Conservation (phyloP, 2,113 vertebrate species). For the Syrrhaptes paradoxus region DNA sequence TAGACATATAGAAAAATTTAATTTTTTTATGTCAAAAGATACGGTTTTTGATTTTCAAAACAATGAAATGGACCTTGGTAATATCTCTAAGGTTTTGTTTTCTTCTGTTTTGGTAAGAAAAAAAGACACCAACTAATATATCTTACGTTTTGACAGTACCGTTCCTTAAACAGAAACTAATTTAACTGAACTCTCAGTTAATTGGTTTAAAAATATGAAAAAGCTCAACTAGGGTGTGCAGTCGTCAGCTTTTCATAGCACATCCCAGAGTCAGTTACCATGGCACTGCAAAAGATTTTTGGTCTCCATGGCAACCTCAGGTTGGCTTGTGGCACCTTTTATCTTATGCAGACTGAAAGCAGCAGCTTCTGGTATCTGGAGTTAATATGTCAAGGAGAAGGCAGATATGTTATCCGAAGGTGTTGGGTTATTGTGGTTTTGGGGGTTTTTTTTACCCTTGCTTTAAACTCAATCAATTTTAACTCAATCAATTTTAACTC, state of each 20-base stretch:
- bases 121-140: neutral
- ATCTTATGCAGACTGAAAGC: slow-evolving; percentile 37
- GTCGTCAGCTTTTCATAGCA: slow-evolving; percentile 68
- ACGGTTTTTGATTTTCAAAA: neutral
- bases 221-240: slow-evolving; percentile 65
- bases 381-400: slow-evolving; percentile 2
- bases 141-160: neutral
- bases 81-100: neutral
- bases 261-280: slow-evolving; percentile 83
- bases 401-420: neutral
- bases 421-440: neutral
- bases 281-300: slow-evolving; percentile 78
- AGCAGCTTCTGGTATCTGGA: slow-evolving; percentile 45
- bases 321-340: slow-evolving; percentile 65
- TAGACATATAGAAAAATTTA: neutral
- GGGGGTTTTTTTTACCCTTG: neutral
- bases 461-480: neutral
- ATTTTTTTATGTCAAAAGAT: neutral
- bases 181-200: slow-evolving; percentile 58
- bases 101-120: neutral
- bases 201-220: slow-evolving; percentile 79
- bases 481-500: neutral
- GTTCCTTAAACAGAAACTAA: slow-evolving; percentile 52
- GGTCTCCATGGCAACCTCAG: slow-evolving; percentile 86
- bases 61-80: neutral